Percentiles rank a stretch among this genome's conserved stretches.
Conservation (phyloP, 2,888 invertebrate genomes). For the Pediacus dermestoides region DNA sequence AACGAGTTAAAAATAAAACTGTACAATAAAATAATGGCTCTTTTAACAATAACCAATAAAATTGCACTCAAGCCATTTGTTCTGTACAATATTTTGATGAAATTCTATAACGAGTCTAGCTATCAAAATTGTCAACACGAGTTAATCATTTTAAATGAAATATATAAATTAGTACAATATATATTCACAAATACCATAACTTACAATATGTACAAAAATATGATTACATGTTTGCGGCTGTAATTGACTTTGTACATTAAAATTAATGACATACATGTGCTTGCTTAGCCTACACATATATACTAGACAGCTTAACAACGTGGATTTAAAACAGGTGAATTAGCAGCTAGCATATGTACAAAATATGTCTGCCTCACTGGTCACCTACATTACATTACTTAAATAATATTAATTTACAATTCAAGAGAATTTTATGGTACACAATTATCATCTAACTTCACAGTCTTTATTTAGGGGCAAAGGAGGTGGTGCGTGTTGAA, state of each 20-base stretch:
- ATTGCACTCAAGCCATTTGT: conserved; percentile 53
- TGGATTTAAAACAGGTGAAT: conserved; percentile 44
- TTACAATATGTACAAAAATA: conserved; percentile 58
- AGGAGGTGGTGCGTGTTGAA: conserved; percentile 44
- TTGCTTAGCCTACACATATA: conserved; percentile 39
- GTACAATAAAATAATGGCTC: conserved; percentile 46
- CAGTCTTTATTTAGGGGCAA: conserved; percentile 74
- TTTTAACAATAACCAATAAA: conserved; percentile 42
- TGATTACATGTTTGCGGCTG: conserved; percentile 50
- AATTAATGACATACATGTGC: conserved; percentile 37
- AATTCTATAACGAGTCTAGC: conserved; percentile 50
- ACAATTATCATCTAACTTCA: conserved; percentile 81
- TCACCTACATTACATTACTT: conserved; percentile 24
- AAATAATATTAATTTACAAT: conserved; percentile 38
- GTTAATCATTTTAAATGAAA: conserved; percentile 52
- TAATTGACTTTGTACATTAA: conserved; percentile 57
- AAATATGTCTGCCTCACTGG: conserved; percentile 39
- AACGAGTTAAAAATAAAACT: conserved; percentile 39
- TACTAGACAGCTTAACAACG: conserved; percentile 44
- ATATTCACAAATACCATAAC: conserved; percentile 51
- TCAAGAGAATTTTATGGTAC: conserved; percentile 34
- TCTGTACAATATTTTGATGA: conserved; percentile 49
- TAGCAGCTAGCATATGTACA: conserved; percentile 41
- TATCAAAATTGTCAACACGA: conserved; percentile 52
- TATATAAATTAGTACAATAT: conserved; percentile 51